phyloP scores from a whole-genome alignment of 2,113 vertebrate genomes.

The Glaucidium brasilianum region DNA sequence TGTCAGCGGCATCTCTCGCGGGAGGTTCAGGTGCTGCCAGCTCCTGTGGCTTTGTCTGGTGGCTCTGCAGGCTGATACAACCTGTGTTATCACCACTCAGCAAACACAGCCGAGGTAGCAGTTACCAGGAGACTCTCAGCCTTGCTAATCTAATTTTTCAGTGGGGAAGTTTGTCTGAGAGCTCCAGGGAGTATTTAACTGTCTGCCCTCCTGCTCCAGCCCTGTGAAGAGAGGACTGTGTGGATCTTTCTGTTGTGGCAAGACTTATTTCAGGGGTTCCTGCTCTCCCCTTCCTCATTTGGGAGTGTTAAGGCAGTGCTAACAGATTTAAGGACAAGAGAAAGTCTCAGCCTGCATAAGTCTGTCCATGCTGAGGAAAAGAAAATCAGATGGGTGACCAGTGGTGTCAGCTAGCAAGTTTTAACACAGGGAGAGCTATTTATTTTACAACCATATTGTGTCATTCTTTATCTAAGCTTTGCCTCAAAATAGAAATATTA shows the following conservation, averaged over 20 bases:
- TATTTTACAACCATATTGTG: background rate
- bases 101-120: background rate
- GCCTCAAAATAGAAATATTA: background rate
- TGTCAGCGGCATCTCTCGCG: fast-evolving
- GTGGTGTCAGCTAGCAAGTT: background rate
- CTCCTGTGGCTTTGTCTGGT: background rate
- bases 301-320: background rate
- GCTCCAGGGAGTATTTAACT: background rate
- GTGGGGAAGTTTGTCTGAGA: background rate
- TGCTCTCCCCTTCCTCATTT: background rate
- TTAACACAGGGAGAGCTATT: background rate
- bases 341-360: background rate
- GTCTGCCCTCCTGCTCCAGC: background rate
- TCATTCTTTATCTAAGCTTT: background rate
- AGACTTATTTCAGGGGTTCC: background rate
- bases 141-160: background rate
- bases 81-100: background rate
- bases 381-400: background rate
- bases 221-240: background rate
- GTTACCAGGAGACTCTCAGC: background rate
- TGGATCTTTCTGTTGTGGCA: background rate
- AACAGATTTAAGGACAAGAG: background rate
- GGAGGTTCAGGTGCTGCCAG: background rate
- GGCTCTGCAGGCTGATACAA: background rate
- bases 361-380: background rate